A percentile compares a stretch with the other conserved stretches of the same genome.
phyloP scores from a whole-genome alignment of 1,140 invertebrate genomes.

The Pseudomyrmex cubaensis region DNA sequence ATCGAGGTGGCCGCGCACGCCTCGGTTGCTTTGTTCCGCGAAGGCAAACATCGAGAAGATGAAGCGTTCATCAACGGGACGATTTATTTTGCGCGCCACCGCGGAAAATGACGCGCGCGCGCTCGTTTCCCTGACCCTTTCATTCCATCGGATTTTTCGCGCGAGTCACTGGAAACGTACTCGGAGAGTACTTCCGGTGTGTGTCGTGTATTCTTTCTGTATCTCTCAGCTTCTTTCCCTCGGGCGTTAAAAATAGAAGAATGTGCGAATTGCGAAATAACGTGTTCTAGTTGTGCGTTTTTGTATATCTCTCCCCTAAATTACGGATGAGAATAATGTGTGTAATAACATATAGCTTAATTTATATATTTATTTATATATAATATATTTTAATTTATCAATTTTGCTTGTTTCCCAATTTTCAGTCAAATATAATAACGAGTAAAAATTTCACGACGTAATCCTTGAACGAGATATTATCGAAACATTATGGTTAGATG shows the following conservation, averaged over 20 bases:
- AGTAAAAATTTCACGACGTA: not conserved
- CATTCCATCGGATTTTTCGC: slow-evolving; percentile 37
- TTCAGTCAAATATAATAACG: not conserved
- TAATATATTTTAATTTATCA: not conserved
- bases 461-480: not conserved
- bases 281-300: too few species aligned
- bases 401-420: not conserved
- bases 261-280: too few species aligned
- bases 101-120: slow-evolving; percentile 40
- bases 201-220: slow-evolving; percentile 1
- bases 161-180: slow-evolving; percentile 36
- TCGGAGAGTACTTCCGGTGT: slow-evolving; percentile 15
- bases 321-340: too few species aligned
- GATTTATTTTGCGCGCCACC: slow-evolving; percentile 50
- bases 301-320: too few species aligned
- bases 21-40: slow-evolving; percentile 38
- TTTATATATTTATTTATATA: too few species aligned
- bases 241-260: too few species aligned
- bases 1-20: not conserved
- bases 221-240: too few species aligned
- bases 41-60: slow-evolving; percentile 42
- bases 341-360: too few species aligned
- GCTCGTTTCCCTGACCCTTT: slow-evolving; percentile 28
- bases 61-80: slow-evolving; percentile 48
- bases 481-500: not conserved